Conservation (phyloP, 2,797 vertebrate species). For the Chaetophractus vellerosus region DNA sequence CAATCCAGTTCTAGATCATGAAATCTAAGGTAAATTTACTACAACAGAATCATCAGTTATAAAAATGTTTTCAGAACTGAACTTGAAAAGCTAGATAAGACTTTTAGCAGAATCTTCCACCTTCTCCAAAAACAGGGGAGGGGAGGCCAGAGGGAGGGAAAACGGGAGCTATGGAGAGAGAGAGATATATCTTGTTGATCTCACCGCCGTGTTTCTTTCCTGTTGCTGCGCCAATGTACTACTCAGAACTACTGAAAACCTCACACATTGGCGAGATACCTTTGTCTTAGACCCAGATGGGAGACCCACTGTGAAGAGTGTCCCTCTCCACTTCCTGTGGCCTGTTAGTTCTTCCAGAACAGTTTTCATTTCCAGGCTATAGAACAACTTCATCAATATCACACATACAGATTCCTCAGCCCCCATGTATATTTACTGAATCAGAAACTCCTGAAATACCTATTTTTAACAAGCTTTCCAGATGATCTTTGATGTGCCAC, state of each 20-base stretch:
- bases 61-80: neutral
- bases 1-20: neutral
- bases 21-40: conserved; percentile 18
- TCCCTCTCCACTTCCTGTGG: neutral
- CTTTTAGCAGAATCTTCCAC: neutral
- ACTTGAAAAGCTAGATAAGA: neutral
- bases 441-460: neutral
- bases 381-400: conserved; percentile 23
- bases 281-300: neutral
- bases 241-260: neutral
- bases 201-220: neutral
- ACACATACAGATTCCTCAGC: neutral
- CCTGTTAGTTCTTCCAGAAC: neutral
- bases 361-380: conserved; percentile 1
- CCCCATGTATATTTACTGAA: neutral
- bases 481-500: neutral
- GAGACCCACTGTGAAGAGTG: neutral
- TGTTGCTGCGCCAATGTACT: neutral
- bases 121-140: neutral
- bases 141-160: neutral
- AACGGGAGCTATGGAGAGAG: neutral
- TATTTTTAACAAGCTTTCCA: conserved; percentile 22
- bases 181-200: neutral
- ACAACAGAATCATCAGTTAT: neutral
- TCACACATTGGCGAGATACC: neutral